A percentile compares a stretch with the other conserved stretches of the same genome.
Conservation (phyloP, 2,888 invertebrate genomes). For the Conistra vaccinii region DNA sequence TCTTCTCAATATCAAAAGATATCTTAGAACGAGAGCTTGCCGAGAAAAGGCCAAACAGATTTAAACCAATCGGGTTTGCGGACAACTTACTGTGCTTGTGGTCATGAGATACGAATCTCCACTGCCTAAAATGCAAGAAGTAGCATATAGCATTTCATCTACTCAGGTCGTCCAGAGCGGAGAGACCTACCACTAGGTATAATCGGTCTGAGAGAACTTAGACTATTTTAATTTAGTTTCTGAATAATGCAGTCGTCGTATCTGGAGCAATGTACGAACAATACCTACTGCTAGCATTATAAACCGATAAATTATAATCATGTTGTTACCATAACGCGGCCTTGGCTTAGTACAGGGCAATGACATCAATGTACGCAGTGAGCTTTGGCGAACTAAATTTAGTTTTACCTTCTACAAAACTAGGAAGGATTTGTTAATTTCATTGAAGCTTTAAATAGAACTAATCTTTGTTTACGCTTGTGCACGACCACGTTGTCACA, state of each 20-base stretch:
- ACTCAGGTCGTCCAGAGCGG: neutral
- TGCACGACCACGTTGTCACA: conserved; percentile 15
- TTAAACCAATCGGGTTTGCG: neutral
- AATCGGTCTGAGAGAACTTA: neutral
- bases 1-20: neutral
- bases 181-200: neutral
- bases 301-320: conserved; percentile 85
- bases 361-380: conserved; percentile 63
- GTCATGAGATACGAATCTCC: neutral
- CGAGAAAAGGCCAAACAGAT: neutral
- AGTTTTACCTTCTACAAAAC: conserved; percentile 23
- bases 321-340: conserved; percentile 76
- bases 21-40: neutral
- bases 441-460: conserved; percentile 23
- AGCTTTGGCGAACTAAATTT: conserved; percentile 36
- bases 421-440: conserved; percentile 26
- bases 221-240: conserved; percentile 1
- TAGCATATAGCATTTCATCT: neutral
- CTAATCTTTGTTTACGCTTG: conserved; percentile 18
- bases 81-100: neutral
- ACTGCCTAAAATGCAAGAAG: neutral
- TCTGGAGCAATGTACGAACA: conserved; percentile 32
- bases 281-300: conserved; percentile 75
- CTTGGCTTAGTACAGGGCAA: conserved; percentile 67
- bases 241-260: conserved; percentile 28